Base-by-base conservation (phyloP, 2,888 invertebrate genomes). In the Tipula vernalis region DNA sequence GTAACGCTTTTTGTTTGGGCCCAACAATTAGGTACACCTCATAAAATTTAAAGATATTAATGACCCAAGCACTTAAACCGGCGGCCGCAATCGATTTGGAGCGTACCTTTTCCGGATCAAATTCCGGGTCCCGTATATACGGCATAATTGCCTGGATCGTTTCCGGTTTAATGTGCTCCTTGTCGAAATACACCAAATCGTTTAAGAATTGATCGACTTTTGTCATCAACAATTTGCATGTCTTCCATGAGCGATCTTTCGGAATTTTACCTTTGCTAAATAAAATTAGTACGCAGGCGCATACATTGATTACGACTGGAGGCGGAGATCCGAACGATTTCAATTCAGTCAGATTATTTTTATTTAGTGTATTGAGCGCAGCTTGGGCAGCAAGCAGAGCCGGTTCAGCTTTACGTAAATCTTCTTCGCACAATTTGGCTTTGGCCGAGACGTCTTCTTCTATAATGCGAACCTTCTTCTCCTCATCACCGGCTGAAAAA, bases 251-350 rank as follows among this genome's bases (percentile, higher is more conserved):
- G 88, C 96, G 93, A 90, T 98, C 98, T 93, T 97, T 96, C 0
- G 98, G 97, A 87, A 98, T 93, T 91, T 97, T 97, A 3, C 96
- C 97, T 89, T 94, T 96, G 0, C 96, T 93, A 89, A 98, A 95
- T n/a, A 98, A 92, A 2, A 98, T 96, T 88, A 98, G 93, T 3
- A 98, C 98, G 6, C 98, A 98, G 0, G 96, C 95, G 8, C 95
- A 94, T 0, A 98, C 98, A 89, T 95, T 96, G 0, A 96, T 95
- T 0, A 98, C 98, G 87, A 97, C 97, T 83, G 95, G 95, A 0
- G 98, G 97, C 4, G 98, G 98, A 4, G 97, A 95, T 0, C 97
- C 97, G 91, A 98, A 98, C 0, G 98, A 97, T 90, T 98, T 98
- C 90, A 98, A 91, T 92, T 99, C 98, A 0, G 98, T 98, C 88